These are phyloP conservation scores for Sphinx pinastri DNA, from an alignment of 2,888 invertebrate species.

Conservation along the genomic window DNA sequence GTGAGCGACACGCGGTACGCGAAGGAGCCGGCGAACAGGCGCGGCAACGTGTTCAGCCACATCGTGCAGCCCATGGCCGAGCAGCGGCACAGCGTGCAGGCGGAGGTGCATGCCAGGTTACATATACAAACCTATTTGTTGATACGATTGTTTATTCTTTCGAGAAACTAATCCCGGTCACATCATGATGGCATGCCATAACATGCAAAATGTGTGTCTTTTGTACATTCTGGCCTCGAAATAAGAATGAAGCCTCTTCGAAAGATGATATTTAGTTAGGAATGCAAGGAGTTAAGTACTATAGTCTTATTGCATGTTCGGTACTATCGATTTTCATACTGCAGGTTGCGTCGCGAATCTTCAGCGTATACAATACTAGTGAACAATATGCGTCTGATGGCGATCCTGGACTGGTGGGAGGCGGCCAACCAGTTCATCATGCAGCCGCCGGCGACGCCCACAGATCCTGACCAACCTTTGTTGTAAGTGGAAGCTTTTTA, in stretches of 20 bases:
- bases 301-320: too few relatives aligned
- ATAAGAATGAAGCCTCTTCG: too few relatives aligned
- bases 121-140: too few relatives aligned
- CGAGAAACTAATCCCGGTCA: too few relatives aligned
- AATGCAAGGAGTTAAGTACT: too few relatives aligned
- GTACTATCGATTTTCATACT: background rate
- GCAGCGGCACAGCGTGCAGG: conserved; percentile 86
- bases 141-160: too few relatives aligned
- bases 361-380: conserved; percentile 94
- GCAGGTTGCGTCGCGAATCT: conserved; percentile 86
- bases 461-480: conserved; percentile 60
- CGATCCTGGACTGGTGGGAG: conserved; percentile 97
- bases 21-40: conserved; percentile 86
- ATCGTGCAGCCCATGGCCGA: conserved; percentile 92
- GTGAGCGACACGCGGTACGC: conserved; percentile 90
- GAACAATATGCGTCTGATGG: conserved; percentile 97
- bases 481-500: conserved; percentile 44
- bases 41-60: conserved; percentile 94
- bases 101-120: conserved; percentile 88
- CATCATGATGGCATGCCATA: too few relatives aligned
- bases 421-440: conserved; percentile 91
- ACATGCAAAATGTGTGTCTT: too few relatives aligned
- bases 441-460: conserved; percentile 71
- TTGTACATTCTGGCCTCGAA: too few relatives aligned
- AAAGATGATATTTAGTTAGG: too few relatives aligned